These are phyloP conservation scores for Meloe dianella DNA, from an alignment of 2,888 invertebrate species.

Conservation along the genomic window DNA sequence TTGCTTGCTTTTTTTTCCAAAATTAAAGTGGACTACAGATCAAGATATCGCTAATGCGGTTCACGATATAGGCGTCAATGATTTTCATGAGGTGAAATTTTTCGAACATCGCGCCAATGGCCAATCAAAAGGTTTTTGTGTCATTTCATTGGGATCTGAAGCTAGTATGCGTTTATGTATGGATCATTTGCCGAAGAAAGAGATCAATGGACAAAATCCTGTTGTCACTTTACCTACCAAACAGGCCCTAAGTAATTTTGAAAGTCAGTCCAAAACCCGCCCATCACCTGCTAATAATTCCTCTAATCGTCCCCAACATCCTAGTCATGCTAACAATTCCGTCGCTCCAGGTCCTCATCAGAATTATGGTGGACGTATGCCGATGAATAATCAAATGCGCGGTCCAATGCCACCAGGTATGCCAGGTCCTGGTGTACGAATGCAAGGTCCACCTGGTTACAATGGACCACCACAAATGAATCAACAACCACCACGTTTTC, in stretches of 20 bases:
- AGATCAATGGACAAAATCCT: slow-evolving; percentile 94
- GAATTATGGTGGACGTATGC: slow-evolving; percentile 64
- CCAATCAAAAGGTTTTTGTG: slow-evolving; percentile 98
- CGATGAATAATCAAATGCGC: slow-evolving; percentile 59
- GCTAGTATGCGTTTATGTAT: slow-evolving; percentile 86
- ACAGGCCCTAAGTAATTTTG: slow-evolving; percentile 84
- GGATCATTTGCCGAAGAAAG: slow-evolving; percentile 94
- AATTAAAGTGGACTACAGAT: slow-evolving; percentile 97
- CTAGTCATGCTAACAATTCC: slow-evolving; percentile 65
- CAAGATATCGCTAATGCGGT: slow-evolving; percentile 94
- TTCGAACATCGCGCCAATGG: slow-evolving; percentile 99
- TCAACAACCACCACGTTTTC: slow-evolving; percentile 34
- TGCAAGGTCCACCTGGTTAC: slow-evolving; percentile 66
- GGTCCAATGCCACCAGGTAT: slow-evolving; percentile 61
- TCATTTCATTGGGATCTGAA: slow-evolving; percentile 93
- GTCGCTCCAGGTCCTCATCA: slow-evolving; percentile 64
- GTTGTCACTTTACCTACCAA: slow-evolving; percentile 95
- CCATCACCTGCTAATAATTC: slow-evolving; percentile 78
- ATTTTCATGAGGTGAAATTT: slow-evolving; percentile 98
- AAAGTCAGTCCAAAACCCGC: slow-evolving; percentile 89
- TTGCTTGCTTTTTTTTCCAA: no score
- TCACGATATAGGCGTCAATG: slow-evolving; percentile 84
- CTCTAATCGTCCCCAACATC: slow-evolving; percentile 66
- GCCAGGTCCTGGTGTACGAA: slow-evolving; percentile 63
- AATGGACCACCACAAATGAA: slow-evolving; percentile 65